Base-by-base conservation (phyloP, 2,797 vertebrate species). In the Gastrophryne carolinensis region DNA sequence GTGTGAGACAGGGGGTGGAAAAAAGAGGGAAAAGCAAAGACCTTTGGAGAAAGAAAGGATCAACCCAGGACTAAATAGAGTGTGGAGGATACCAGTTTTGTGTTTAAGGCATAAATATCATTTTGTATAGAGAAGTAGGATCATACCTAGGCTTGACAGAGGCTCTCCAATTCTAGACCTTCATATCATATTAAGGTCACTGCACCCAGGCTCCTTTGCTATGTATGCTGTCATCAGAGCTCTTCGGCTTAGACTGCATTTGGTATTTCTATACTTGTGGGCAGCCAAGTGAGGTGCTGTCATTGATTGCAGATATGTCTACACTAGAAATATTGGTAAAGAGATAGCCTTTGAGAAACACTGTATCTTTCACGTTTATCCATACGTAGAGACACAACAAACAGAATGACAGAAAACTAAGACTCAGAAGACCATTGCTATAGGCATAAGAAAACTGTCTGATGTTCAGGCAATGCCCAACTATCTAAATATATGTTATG, bases 41-140 rank as follows among this genome's bases (percentile, higher is more conserved):
- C 66, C 66, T 70, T 76, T 76, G 32, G 64, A 65, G 60, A 78
- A 68, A 57, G 61, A 68, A 68, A 72, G 68, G 58, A 61, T 50
- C 61, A 68, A 68, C 60, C 56, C 44, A 69, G 56, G n/a, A n/a
- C n/a, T n/a, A n/a, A 44, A 68, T 47, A 53, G 52, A 24, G 66
- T 23, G 53, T 19, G 29, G 15, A 64, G 50, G 58, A 76, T 30
- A 56, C 57, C 27, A 30, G 26, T 37, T 49, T 44, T 21, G 17
- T 27, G 32, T 69, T 17, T 15, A n/a, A n/a, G n/a, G n/a, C 24
- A 57, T 1, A 47, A 23, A 24, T 32, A 8, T 12, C 7, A 17
- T 35, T 27, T 23, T 8, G 17, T 41, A 37, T 27, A 17, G 11
- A 23, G 29, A 66, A 27, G 11, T 7, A 53, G 29, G 47, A n/a